These are phyloP conservation scores for Hypselothyrea guttata DNA, from an alignment of 2,888 invertebrate species.

Conservation along the genomic window DNA sequence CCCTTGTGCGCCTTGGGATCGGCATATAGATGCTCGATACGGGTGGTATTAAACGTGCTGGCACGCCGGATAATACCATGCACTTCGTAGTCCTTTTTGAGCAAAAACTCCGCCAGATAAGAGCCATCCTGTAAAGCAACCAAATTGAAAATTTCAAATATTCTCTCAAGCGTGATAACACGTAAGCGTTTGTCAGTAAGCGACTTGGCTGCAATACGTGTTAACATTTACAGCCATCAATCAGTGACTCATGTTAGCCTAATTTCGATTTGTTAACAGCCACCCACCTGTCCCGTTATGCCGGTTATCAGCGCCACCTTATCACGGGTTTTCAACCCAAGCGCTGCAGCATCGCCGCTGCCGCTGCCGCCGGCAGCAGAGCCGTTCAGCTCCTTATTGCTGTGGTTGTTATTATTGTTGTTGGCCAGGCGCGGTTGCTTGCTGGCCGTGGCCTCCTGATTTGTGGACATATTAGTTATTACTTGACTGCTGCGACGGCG, in stretches of 20 bases:
- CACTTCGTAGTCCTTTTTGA: slow-evolving; percentile 95
- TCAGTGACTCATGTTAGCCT: slow-evolving; percentile 32
- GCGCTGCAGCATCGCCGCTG: slow-evolving; percentile 4
- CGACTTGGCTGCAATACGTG: too few species aligned
- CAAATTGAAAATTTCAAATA: too few species aligned
- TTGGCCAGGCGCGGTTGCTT: slow-evolving; percentile 51
- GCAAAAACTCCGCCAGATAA: slow-evolving; percentile 95
- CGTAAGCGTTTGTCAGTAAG: neutral
- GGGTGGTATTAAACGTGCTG: slow-evolving; percentile 97
- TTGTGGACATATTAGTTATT: slow-evolving; percentile 58
- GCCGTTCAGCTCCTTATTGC: slow-evolving; percentile 51
- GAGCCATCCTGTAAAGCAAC: slow-evolving; percentile 92
- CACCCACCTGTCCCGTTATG: slow-evolving; percentile 96
- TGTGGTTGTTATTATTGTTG: slow-evolving; percentile 33
- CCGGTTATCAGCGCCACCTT: slow-evolving; percentile 95
- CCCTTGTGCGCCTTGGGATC: slow-evolving; percentile 94
- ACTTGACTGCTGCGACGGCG: slow-evolving; percentile 4
- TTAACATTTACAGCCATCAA: neutral
- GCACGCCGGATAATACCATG: slow-evolving; percentile 98
- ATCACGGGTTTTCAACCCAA: slow-evolving; percentile 28
- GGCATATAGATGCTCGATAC: slow-evolving; percentile 97
- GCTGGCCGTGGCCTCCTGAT: slow-evolving; percentile 54
- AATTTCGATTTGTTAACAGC: neutral
- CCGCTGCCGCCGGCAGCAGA: slow-evolving; percentile 11
- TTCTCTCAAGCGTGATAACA: too few species aligned